Percentiles rank a stretch among this genome's conserved stretches.
Evolutionary conservation across 1,140 invertebrate genomes (phyloP).

Genomic region (Octopus sinensis): DNA sequence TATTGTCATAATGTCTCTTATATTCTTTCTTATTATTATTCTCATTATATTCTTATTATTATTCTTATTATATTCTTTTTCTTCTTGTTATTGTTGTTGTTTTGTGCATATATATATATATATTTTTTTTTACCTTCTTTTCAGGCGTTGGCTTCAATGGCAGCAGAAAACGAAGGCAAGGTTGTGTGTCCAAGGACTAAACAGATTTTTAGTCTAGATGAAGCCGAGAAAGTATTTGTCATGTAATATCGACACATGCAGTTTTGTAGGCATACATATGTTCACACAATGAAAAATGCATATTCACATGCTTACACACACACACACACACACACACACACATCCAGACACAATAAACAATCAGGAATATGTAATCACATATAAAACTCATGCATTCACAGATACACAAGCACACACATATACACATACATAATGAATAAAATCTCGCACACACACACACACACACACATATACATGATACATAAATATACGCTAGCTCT

Average conservation of each 20-base stretch:
- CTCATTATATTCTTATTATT: neutral
- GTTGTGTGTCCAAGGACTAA: conserved; percentile 89
- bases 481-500: neutral
- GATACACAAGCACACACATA: no score
- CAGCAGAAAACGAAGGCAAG: conserved; percentile 79
- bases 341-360: no score
- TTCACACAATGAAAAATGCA: no score
- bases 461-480: neutral
- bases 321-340: no score
- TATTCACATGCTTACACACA: no score
- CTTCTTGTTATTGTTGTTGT: neutral
- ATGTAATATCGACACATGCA: conserved; percentile 33
- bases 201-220: conserved; percentile 81
- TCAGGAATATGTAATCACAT: no score
- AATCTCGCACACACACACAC: neutral
- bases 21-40: no score
- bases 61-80: neutral
- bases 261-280: no score
- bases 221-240: conserved; percentile 91
- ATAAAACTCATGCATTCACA: no score
- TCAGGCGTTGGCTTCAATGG: conserved; percentile 81
- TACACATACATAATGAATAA: neutral
- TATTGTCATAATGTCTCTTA: no score
- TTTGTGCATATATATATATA: neutral
- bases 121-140: conserved; percentile 47